Evolutionary conservation across 1,140 invertebrate species (phyloP).

Genomic region (Aphelenchoides avenae): DNA sequence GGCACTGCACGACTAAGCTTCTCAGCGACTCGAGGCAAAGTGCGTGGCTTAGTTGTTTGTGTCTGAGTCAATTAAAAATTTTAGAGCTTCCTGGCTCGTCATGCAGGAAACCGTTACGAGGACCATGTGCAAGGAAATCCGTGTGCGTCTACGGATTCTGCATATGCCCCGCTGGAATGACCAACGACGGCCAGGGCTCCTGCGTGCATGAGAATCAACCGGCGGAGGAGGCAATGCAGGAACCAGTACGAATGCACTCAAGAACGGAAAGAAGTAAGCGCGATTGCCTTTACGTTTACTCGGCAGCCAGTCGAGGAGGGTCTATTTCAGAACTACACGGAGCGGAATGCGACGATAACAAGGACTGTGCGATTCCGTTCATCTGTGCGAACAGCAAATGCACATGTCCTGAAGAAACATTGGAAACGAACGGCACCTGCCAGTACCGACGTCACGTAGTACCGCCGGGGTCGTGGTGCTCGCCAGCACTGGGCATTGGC

Average conservation of each 20-base stretch:
- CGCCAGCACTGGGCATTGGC: background rate
- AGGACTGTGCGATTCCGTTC: constrained; percentile 28
- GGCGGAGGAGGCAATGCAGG: too few relatives aligned
- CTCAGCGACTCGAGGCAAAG: constrained; percentile 23
- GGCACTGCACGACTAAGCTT: constrained; percentile 34
- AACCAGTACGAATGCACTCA: too few relatives aligned
- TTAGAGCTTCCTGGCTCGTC: constrained; percentile 35
- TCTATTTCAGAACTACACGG: too few relatives aligned
- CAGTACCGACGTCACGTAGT: constrained; percentile 11
- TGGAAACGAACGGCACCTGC: constrained; percentile 15
- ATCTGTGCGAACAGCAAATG: constrained; percentile 27
- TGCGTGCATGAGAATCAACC: background rate
- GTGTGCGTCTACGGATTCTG: constrained; percentile 41
- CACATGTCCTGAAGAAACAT: constrained; percentile 14
- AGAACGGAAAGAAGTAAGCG: too few relatives aligned
- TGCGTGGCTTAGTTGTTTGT: constrained; percentile 2
- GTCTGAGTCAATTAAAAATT: constrained; percentile 16
- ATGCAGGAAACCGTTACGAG: constrained; percentile 8
- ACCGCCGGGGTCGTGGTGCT: constrained; percentile 14
- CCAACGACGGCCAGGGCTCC: constrained; percentile 25
- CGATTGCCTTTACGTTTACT: too few relatives aligned
- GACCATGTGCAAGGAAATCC: constrained; percentile 16
- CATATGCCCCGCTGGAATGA: constrained; percentile 14
- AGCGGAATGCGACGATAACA: too few relatives aligned
- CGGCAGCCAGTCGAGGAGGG: too few relatives aligned